Evolutionary conservation across 2,888 invertebrate species (phyloP).

Genomic region (Tineola bisselliella): DNA sequence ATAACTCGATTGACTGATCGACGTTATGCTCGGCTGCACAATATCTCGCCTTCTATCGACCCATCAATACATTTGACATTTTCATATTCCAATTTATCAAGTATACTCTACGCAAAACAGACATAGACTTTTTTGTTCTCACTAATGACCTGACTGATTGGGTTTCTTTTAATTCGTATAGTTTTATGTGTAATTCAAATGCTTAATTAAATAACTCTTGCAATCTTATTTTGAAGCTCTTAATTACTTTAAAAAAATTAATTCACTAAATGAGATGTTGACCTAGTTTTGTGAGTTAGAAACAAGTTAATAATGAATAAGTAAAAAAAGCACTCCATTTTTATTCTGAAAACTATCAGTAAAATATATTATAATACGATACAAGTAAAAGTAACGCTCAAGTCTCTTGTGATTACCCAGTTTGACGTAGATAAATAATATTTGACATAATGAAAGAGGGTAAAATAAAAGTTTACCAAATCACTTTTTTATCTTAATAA

Average conservation of each 20-base stretch:
- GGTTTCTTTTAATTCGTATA: not conserved
- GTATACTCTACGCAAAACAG: not conserved
- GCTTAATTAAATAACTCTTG: not conserved
- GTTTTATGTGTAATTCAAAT: not conserved
- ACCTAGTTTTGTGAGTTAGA: no score
- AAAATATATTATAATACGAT: not conserved
- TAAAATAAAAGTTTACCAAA: not conserved
- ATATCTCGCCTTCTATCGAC: not conserved
- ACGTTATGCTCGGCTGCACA: constrained; percentile 7
- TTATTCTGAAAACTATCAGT: not conserved
- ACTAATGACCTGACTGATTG: not conserved
- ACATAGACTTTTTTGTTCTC: not conserved
- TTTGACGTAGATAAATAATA: not conserved
- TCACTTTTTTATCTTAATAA: not conserved
- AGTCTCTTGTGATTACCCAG: not conserved
- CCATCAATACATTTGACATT: constrained; percentile 3
- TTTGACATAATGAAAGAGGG: not conserved
- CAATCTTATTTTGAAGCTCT: no score
- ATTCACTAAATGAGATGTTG: no score
- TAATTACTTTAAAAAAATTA: no score
- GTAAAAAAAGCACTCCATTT: not conserved
- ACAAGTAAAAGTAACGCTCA: not conserved
- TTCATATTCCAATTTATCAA: constrained; percentile 5
- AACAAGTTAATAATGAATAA: no score
- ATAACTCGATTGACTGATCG: constrained; percentile 2